Evolutionary conservation across 2,888 invertebrate genomes (phyloP).

Genomic region (Chymomyza amoena): DNA sequence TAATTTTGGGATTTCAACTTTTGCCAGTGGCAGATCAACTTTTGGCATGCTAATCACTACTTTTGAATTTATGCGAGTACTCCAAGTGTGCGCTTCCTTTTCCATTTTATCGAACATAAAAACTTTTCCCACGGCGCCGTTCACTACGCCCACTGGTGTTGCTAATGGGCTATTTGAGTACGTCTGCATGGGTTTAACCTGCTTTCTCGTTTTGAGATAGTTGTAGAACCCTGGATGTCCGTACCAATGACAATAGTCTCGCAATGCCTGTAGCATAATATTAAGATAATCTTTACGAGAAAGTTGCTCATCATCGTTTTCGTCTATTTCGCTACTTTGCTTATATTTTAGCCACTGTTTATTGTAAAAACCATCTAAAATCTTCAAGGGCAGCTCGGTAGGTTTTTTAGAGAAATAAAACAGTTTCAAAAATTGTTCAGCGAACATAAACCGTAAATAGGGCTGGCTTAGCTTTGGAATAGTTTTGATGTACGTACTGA

Average conservation of each 20-base stretch:
- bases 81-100: conserved; percentile 54
- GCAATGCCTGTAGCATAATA: conserved; percentile 64
- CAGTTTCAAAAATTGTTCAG: conserved; percentile 70
- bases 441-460: conserved; percentile 71
- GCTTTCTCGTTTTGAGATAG: conserved; percentile 47
- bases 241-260: conserved; percentile 69
- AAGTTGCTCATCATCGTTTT: conserved; percentile 46
- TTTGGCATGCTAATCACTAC: conserved; percentile 54
- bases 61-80: conserved; percentile 51
- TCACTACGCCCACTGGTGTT: conserved; percentile 48
- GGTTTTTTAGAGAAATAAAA: conserved; percentile 58
- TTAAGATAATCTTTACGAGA: conserved; percentile 70
- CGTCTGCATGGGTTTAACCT: conserved; percentile 47
- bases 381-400: conserved; percentile 66
- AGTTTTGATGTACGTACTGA: conserved; percentile 62
- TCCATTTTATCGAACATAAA: conserved; percentile 55
- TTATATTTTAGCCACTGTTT: conserved; percentile 71
- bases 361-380: conserved; percentile 64
- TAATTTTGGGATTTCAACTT: conserved; percentile 22
- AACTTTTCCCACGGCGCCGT: conserved; percentile 42
- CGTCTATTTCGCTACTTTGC: conserved; percentile 41
- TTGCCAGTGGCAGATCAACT: conserved; percentile 61
- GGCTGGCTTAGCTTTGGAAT: conserved; percentile 66
- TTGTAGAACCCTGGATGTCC: conserved; percentile 60
- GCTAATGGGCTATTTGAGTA: conserved; percentile 46